A percentile compares a stretch with the other conserved stretches of the same genome.
These are phyloP conservation scores for Champsocephalus gunnari DNA, from an alignment of 2,797 vertebrate species.

Conservation along the genomic window DNA sequence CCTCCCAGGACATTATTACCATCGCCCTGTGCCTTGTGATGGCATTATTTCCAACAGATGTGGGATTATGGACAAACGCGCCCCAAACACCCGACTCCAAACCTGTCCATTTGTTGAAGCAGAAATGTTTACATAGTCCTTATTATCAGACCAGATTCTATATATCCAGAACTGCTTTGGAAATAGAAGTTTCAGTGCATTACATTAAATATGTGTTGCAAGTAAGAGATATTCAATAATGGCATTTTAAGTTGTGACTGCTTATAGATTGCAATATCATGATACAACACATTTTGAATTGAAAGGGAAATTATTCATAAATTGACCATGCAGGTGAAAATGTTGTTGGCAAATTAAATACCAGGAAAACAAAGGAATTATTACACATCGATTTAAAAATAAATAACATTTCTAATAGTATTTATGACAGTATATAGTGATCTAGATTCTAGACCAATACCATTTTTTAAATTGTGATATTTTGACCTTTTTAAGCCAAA, in stretches of 20 bases:
- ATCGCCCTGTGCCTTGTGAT: constrained; percentile 39
- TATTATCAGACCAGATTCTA: not conserved
- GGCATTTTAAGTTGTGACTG: not conserved
- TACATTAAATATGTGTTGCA: not conserved
- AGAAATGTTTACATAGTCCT: constrained; percentile 1
- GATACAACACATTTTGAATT: not conserved
- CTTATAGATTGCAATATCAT: not conserved
- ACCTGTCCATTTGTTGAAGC: not conserved
- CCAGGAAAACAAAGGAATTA: no score
- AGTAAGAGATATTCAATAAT: not conserved
- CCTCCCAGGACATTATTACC: constrained; percentile 49
- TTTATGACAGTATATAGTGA: no score
- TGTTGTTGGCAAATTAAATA: not conserved
- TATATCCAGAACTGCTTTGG: not conserved
- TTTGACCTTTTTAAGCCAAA: not conserved
- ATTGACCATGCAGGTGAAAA: not conserved
- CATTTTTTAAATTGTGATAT: no score
- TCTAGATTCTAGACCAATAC: no score
- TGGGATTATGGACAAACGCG: constrained; percentile 47
- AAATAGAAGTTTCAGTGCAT: not conserved
- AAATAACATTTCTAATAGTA: no score
- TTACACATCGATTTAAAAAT: not conserved
- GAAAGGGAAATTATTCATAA: not conserved
- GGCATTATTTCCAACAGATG: constrained; percentile 46
- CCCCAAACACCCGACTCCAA: not conserved